These are phyloP conservation scores for Apodemia duryi DNA, from an alignment of 2,888 invertebrate species.

Conservation along the genomic window DNA sequence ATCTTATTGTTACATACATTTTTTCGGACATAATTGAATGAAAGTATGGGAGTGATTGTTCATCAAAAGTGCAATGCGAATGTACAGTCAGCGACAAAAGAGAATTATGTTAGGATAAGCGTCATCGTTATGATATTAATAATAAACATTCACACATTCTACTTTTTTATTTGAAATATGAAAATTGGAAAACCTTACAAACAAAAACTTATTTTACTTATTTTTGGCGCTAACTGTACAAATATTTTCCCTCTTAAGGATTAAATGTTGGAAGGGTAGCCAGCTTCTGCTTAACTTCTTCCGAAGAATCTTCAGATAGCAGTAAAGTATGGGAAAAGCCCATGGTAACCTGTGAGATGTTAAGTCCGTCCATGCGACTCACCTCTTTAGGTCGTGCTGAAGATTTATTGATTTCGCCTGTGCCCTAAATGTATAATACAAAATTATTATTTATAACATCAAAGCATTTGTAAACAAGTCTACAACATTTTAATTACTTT, in stretches of 20 bases:
- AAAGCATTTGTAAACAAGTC: not conserved
- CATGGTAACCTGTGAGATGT: slow-evolving; percentile 88
- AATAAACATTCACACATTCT: slow-evolving; percentile 9
- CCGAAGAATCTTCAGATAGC: slow-evolving; percentile 72
- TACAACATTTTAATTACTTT: too few relatives aligned
- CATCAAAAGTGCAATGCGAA: slow-evolving; percentile 1
- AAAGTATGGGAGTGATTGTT: not conserved
- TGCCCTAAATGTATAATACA: slow-evolving; percentile 79
- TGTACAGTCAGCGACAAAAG: slow-evolving; percentile 15
- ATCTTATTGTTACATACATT: not conserved
- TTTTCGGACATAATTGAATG: slow-evolving; percentile 10
- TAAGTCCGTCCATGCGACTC: slow-evolving; percentile 84
- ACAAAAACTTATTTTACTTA: slow-evolving; percentile 4
- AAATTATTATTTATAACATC: not conserved
- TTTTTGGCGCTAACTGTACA: slow-evolving; percentile 14
- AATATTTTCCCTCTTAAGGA: slow-evolving; percentile 19
- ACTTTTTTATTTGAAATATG: not conserved
- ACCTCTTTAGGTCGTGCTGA: slow-evolving; percentile 94
- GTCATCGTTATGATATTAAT: slow-evolving; percentile 11
- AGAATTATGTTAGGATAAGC: slow-evolving; percentile 1
- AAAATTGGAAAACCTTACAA: not conserved
- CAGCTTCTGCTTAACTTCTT: slow-evolving; percentile 74
- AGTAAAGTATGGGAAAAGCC: slow-evolving; percentile 92
- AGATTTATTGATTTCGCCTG: slow-evolving; percentile 93
- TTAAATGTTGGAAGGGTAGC: slow-evolving; percentile 60